Evolutionary conservation across 2,888 invertebrate species (phyloP).

Genomic region (Troides helena): DNA sequence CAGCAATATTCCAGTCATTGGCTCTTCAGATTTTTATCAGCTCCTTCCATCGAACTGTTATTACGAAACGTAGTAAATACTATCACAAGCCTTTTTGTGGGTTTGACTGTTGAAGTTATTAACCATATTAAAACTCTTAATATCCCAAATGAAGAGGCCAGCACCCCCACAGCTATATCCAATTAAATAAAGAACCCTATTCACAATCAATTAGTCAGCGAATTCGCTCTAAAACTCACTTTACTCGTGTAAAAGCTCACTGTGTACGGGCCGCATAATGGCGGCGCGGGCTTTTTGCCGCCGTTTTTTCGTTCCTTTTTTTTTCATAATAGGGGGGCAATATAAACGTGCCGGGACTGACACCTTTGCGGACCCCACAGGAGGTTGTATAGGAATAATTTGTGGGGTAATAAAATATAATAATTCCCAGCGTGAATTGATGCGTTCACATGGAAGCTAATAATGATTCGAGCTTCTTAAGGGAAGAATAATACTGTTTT

Average conservation of each 20-base stretch:
- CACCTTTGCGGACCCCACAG: conserved; percentile 77
- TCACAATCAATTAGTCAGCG: conserved; percentile 76
- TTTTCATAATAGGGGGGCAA: conserved; percentile 70
- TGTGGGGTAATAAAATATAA: conserved; percentile 75
- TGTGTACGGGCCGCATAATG: conserved; percentile 49
- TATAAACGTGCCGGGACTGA: conserved; percentile 74
- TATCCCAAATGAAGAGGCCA: conserved; percentile 29
- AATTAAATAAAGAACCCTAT: conserved; percentile 58
- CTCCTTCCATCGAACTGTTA: too few species aligned
- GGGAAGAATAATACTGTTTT: background rate
- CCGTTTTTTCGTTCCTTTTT: conserved; percentile 48
- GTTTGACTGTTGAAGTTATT: conserved; percentile 32
- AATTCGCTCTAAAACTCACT: conserved; percentile 58
- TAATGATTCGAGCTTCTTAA: conserved; percentile 8
- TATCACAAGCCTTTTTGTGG: too few species aligned
- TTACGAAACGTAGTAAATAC: too few species aligned
- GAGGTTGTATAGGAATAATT: conserved; percentile 64
- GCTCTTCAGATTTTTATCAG: too few species aligned
- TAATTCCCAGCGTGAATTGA: conserved; percentile 47
- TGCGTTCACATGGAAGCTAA: conserved; percentile 24
- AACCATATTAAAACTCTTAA: conserved; percentile 41
- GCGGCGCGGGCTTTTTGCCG: conserved; percentile 66
- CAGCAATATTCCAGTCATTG: too few species aligned
- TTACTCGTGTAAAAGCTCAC: conserved; percentile 64
- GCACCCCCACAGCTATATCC: conserved; percentile 54